These are phyloP conservation scores for Goniozus legneri DNA, from an alignment of 1,140 invertebrate species.

Conservation along the genomic window DNA sequence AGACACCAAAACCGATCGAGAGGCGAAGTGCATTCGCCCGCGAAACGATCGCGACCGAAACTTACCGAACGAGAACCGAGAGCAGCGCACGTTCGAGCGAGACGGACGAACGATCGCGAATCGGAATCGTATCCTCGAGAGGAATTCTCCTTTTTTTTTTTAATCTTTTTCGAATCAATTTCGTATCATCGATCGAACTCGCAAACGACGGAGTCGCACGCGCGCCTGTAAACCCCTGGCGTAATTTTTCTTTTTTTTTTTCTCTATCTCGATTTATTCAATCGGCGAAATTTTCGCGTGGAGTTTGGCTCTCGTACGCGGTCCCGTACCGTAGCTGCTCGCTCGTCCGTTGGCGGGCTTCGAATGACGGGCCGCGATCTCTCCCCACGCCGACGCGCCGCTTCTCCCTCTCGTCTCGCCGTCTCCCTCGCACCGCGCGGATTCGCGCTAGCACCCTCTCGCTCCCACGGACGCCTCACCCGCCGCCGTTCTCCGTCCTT, in stretches of 20 bases:
- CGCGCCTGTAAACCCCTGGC: background rate
- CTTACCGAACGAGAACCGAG: conserved; percentile 17
- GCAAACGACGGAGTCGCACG: background rate
- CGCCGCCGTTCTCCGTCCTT: no score
- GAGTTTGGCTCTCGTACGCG: conserved; percentile 31
- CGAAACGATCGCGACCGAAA: conserved; percentile 22
- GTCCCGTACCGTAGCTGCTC: conserved; percentile 44
- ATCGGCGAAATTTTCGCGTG: conserved; percentile 19
- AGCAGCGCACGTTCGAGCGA: conserved; percentile 19
- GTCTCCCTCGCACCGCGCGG: conserved; percentile 11
- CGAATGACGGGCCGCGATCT: conserved; percentile 45
- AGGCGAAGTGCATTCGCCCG: no score
- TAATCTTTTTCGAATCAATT: background rate
- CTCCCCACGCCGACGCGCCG: conserved; percentile 26
- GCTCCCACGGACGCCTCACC: conserved; percentile 5
- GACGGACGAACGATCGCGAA: conserved; percentile 8
- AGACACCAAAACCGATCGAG: no score
- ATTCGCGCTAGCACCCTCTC: conserved; percentile 7
- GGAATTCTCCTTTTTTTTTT: background rate
- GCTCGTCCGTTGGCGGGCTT: conserved; percentile 52
- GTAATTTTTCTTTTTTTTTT: background rate
- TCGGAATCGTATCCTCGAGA: background rate
- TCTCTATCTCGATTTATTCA: conserved; percentile 5
- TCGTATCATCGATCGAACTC: conserved; percentile 1
- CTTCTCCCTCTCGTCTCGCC: conserved; percentile 17